Conservation (phyloP, 2,888 invertebrate genomes). For the Emmelina monodactyla region DNA sequence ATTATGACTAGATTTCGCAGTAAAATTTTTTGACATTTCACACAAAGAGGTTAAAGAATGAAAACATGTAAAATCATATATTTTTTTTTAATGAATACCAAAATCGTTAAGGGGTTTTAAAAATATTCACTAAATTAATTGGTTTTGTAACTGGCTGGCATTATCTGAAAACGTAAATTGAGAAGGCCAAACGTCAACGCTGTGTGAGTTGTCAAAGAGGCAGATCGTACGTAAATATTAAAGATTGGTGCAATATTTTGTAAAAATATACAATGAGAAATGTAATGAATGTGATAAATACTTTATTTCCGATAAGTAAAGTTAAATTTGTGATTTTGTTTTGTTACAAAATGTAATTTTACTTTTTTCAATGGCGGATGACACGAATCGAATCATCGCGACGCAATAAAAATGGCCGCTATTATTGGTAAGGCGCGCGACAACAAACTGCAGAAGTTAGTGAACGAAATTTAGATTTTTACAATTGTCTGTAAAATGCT, state of each 20-base stretch:
- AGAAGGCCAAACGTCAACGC: slow-evolving; percentile 64
- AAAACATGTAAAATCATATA: no score
- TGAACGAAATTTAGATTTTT: no score
- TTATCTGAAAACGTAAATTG: no score
- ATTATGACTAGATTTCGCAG: no score
- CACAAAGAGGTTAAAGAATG: no score
- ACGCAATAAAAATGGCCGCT: slow-evolving; percentile 67
- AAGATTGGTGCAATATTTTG: slow-evolving; percentile 43
- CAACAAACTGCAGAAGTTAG: no score
- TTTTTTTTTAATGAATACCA: no score
- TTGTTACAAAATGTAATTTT: slow-evolving; percentile 33
- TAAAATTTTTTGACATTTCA: no score
- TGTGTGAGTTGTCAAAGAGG: slow-evolving; percentile 58
- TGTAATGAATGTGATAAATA: slow-evolving; percentile 37
- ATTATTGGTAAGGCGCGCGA: slow-evolving; percentile 62
- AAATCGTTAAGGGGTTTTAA: no score
- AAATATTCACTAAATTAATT: no score
- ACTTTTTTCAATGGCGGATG: slow-evolving; percentile 61
- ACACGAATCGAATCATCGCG: slow-evolving; percentile 65
- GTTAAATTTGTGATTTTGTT: slow-evolving; percentile 34
- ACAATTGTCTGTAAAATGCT: no score
- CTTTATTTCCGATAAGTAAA: slow-evolving; percentile 26
- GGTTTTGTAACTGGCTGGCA: slow-evolving; percentile 38
- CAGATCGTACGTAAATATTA: slow-evolving; percentile 34
- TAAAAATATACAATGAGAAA: slow-evolving; percentile 31